Conservation (phyloP, 1,140 invertebrate species). For the Luehdorfia chinensis region DNA sequence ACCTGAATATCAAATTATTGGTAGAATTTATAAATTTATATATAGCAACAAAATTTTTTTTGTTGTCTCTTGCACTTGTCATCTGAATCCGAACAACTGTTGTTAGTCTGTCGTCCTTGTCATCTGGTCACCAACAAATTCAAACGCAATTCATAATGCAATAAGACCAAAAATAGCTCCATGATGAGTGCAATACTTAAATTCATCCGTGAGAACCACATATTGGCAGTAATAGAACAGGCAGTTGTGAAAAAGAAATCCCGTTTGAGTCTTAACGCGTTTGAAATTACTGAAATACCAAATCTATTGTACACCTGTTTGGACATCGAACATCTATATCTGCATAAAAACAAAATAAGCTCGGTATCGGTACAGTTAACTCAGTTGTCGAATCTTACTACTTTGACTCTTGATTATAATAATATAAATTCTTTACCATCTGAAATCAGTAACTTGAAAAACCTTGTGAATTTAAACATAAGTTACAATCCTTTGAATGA, state of each 20-base stretch:
- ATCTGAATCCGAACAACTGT: constrained; percentile 13
- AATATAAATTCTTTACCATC: constrained; percentile 82
- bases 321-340: constrained; percentile 77
- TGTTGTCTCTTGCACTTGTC: constrained; percentile 20
- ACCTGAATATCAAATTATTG: too few relatives aligned
- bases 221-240: constrained; percentile 79
- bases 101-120: constrained; percentile 18
- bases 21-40: too few relatives aligned
- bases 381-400: constrained; percentile 63
- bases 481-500: constrained; percentile 87
- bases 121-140: constrained; percentile 35
- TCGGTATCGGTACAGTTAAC: constrained; percentile 64
- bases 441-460: constrained; percentile 79
- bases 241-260: constrained; percentile 77
- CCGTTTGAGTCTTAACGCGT: constrained; percentile 78
- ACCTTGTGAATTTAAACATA: constrained; percentile 87
- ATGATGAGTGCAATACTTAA: constrained; percentile 79
- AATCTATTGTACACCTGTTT: constrained; percentile 74
- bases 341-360: constrained; percentile 79
- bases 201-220: constrained; percentile 80
- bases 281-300: constrained; percentile 78
- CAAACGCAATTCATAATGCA: constrained; percentile 56
- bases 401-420: constrained; percentile 80
- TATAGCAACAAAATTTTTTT: neutral
- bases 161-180: constrained; percentile 61